A percentile compares a stretch with the other conserved stretches of the same genome.
Conservation (phyloP, 2,888 invertebrate species). For the Auanema freiburgensis region DNA sequence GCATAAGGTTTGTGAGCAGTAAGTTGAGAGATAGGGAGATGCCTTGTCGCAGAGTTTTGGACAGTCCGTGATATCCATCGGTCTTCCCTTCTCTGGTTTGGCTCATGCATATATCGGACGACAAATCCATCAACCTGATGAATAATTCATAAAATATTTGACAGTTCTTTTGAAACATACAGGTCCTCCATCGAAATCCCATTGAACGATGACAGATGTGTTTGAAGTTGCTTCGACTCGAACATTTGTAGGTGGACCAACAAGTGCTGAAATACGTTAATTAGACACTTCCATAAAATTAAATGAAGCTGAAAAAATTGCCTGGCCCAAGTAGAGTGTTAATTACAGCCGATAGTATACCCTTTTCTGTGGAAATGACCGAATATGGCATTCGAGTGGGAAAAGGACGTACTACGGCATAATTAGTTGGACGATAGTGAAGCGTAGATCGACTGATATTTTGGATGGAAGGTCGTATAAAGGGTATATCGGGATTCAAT, state of each 20-base stretch:
- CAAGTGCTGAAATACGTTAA: constrained; percentile 55
- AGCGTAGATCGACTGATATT: too few species aligned
- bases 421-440: neutral
- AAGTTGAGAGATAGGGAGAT: constrained; percentile 51
- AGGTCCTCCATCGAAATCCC: constrained; percentile 58
- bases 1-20: constrained; percentile 61
- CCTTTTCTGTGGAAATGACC: neutral
- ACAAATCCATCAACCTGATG: constrained; percentile 58
- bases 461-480: too few species aligned
- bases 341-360: constrained; percentile 43
- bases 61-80: constrained; percentile 56
- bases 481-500: too few species aligned
- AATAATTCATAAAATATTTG: too few species aligned
- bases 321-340: constrained; percentile 33
- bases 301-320: constrained; percentile 3
- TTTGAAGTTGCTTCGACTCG: constrained; percentile 59
- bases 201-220: constrained; percentile 60
- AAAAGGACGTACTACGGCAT: constrained; percentile 12
- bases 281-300: neutral
- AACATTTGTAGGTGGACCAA: constrained; percentile 61
- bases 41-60: constrained; percentile 47
- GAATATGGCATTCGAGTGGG: constrained; percentile 16
- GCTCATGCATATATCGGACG: constrained; percentile 62
- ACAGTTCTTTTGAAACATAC: constrained; percentile 20
- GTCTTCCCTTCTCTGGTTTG: constrained; percentile 39